phyloP scores from a whole-genome alignment of 2,888 invertebrate species.

The Caenorhabditis sp. region DNA sequence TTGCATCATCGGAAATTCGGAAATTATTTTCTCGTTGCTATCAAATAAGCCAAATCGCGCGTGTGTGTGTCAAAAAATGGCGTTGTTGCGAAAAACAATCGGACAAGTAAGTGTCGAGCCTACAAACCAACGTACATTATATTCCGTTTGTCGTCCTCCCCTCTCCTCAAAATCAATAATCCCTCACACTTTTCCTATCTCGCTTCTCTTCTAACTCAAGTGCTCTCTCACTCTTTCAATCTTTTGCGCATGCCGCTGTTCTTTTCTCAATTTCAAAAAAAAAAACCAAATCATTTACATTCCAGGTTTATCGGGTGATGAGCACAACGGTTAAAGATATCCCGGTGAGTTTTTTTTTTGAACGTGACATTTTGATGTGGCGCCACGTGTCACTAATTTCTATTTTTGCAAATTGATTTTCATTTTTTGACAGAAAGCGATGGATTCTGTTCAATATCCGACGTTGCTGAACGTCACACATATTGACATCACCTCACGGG shows the following conservation, averaged over 20 bases:
- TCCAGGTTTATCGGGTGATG: conserved; percentile 6
- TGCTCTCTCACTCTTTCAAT: not conserved
- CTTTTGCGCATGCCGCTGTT: not conserved
- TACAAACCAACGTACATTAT: too few relatives aligned
- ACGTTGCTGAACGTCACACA: conserved; percentile 46
- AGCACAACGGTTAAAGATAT: conserved; percentile 8
- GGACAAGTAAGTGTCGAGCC: not conserved
- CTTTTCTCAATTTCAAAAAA: not conserved
- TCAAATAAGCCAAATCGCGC: not conserved
- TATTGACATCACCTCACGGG: conserved; percentile 47
- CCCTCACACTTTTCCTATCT: not conserved
- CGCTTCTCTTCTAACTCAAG: not conserved
- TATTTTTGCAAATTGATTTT: not conserved
- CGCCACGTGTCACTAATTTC: not conserved
- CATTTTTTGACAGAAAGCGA: conserved; percentile 11
- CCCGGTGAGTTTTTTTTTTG: not conserved
- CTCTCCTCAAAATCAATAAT: not conserved
- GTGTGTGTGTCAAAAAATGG: not conserved
- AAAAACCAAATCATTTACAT: too few relatives aligned
- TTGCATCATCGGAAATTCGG: not conserved
- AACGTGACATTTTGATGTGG: not conserved
- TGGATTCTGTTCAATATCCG: conserved; percentile 32
- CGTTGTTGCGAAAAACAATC: not conserved
- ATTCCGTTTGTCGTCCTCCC: too few relatives aligned
- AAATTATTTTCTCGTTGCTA: not conserved